Conservation (phyloP, 2,113 vertebrate species). For the Brachionichthys hirsutus region DNA sequence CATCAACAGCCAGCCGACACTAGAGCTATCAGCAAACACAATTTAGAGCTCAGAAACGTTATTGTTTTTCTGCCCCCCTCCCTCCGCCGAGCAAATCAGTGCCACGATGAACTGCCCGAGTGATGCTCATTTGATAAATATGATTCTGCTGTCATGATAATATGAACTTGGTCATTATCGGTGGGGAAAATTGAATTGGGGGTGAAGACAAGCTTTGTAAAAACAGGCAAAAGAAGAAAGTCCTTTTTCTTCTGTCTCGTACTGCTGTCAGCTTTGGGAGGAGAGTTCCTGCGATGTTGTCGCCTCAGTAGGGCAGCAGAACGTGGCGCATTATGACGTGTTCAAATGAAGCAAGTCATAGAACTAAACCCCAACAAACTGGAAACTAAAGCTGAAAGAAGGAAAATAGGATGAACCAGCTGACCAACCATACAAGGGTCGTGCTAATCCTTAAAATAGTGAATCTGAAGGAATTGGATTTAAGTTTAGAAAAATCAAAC, state of each 20-base stretch:
- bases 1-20: slow-evolving; percentile 76
- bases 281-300: slow-evolving; percentile 17
- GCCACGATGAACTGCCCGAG: slow-evolving; percentile 56
- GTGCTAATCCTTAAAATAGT: too few species aligned
- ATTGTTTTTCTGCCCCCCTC: slow-evolving; percentile 59
- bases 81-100: slow-evolving; percentile 43
- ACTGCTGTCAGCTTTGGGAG: neutral
- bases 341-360: too few species aligned
- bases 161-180: slow-evolving; percentile 58
- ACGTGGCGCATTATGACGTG: too few species aligned
- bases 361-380: too few species aligned
- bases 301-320: neutral
- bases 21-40: slow-evolving; percentile 74
- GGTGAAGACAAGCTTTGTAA: slow-evolving; percentile 43
- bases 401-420: too few species aligned
- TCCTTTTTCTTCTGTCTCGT: slow-evolving; percentile 9
- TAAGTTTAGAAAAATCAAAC: too few species aligned
- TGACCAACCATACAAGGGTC: too few species aligned
- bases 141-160: slow-evolving; percentile 54
- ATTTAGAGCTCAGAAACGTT: slow-evolving; percentile 73
- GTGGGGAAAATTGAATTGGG: slow-evolving; percentile 60
- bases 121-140: slow-evolving; percentile 69
- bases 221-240: slow-evolving; percentile 27
- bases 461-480: too few species aligned
- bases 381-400: too few species aligned